Conservation (phyloP, 1,140 invertebrate species). For the Tyrophagus putrescentiae region DNA sequence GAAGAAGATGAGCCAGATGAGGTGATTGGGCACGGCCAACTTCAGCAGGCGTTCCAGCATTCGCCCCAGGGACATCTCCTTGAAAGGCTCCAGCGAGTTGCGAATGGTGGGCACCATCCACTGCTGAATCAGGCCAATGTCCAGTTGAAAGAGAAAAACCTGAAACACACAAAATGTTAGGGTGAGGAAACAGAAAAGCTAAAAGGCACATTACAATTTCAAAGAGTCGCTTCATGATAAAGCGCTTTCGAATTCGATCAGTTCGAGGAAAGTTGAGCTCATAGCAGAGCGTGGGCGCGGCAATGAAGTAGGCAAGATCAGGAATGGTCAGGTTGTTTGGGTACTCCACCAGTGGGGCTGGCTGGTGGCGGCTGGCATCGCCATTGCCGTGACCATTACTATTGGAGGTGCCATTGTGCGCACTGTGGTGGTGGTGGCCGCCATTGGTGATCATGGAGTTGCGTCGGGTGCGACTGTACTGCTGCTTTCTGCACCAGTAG, state of each 20-base stretch:
- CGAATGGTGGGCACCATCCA: slow-evolving; percentile 95
- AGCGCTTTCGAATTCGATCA: slow-evolving; percentile 57
- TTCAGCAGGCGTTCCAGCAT: slow-evolving; percentile 44
- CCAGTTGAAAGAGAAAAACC: slow-evolving; percentile 64
- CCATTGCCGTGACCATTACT: background rate
- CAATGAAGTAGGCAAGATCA: slow-evolving; percentile 84
- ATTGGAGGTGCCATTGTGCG: background rate
- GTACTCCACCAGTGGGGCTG: slow-evolving; percentile 28
- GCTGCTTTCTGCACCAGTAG: slow-evolving; percentile 60
- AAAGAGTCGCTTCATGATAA: slow-evolving; percentile 38
- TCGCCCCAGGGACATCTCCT: slow-evolving; percentile 60
- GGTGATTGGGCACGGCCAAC: slow-evolving; percentile 70
- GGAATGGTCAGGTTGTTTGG: slow-evolving; percentile 36
- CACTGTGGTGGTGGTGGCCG: background rate
- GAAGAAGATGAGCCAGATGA: slow-evolving; percentile 93
- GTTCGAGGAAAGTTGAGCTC: slow-evolving; percentile 93
- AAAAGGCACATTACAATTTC: slow-evolving; percentile 36
- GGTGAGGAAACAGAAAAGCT: background rate
- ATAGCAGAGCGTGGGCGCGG: slow-evolving; percentile 91
- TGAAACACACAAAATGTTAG: slow-evolving; percentile 30
- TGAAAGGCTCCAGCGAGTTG: slow-evolving; percentile 82
- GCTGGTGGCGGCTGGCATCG: background rate
- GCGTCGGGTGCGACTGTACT: background rate
- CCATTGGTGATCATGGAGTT: background rate
- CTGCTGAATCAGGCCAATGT: slow-evolving; percentile 76